Conservation (phyloP, 2,113 vertebrate genomes). For the Pholis gunnellus region DNA sequence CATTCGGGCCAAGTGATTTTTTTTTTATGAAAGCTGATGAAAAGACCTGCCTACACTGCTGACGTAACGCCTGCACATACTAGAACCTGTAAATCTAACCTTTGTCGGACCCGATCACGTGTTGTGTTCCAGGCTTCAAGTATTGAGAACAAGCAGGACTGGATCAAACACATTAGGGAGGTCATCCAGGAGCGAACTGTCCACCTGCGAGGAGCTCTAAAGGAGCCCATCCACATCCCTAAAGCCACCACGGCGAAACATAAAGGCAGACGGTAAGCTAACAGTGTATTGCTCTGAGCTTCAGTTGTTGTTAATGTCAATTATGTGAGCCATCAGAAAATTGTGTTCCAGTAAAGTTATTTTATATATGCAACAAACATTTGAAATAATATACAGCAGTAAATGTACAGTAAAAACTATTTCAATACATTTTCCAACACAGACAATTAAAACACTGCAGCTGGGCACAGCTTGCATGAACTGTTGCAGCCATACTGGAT, state of each 20-base stretch:
- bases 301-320: not conserved
- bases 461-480: not conserved
- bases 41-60: not conserved
- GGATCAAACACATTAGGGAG: slow-evolving; percentile 99
- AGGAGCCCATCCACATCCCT: slow-evolving; percentile 98
- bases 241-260: slow-evolving; percentile 94
- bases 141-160: slow-evolving; percentile 99
- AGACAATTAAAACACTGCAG: not conserved
- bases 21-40: slow-evolving; percentile 3
- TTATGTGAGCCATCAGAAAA: not conserved
- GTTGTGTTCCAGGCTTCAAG: slow-evolving; percentile 89
- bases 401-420: not conserved
- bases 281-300: not conserved
- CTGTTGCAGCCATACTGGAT: not conserved
- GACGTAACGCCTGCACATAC: not conserved
- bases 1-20: not conserved
- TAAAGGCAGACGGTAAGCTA: slow-evolving; percentile 90
- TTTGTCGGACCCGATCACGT: not conserved
- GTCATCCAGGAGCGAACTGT: slow-evolving; percentile 98
- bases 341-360: not conserved
- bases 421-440: not conserved
- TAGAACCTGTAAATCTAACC: not conserved
- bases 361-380: not conserved
- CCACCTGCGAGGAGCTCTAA: slow-evolving; percentile 96
- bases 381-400: not conserved